Conservation (phyloP, 53 echinoderm and acorn worm genomes). For the Apostichopus leukothele region DNA sequence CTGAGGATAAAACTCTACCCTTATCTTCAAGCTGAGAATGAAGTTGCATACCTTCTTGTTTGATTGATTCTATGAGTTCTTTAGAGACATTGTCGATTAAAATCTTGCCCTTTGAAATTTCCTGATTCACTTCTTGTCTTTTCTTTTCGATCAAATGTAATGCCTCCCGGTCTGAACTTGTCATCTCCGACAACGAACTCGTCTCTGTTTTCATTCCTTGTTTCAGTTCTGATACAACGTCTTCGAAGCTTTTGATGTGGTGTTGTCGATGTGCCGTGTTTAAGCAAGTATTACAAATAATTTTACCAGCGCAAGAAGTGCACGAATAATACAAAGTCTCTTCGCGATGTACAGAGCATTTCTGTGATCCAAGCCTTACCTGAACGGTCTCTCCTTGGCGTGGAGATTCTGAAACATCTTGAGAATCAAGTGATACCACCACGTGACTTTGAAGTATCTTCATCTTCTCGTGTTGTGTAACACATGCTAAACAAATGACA, state of each 20-base stretch:
- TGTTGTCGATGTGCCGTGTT: slow-evolving; percentile 21
- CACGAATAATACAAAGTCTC: slow-evolving; percentile 15
- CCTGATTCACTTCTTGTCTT: not conserved
- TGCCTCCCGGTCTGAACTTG: not conserved
- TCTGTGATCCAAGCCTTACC: not conserved
- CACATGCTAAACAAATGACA: slow-evolving; percentile 20
- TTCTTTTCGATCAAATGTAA: not conserved
- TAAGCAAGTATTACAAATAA: slow-evolving; percentile 33
- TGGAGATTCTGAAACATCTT: not conserved
- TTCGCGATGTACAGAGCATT: slow-evolving; percentile 16
- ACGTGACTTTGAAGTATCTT: slow-evolving; percentile 26
- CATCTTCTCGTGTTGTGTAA: slow-evolving; percentile 24
- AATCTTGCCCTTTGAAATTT: not conserved
- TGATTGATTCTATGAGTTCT: slow-evolving; percentile 8
- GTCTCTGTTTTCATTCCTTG: not conserved
- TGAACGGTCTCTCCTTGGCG: not conserved
- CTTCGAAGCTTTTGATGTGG: not conserved
- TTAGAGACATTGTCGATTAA: not conserved
- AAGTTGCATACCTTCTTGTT: not conserved
- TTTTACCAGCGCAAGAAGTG: not conserved
- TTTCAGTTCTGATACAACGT: not conserved
- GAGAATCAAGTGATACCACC: slow-evolving; percentile 14
- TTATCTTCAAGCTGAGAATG: not conserved
- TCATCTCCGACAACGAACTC: not conserved
- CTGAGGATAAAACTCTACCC: not conserved